These are phyloP conservation scores for Trichomycterus rosablanca DNA, from an alignment of 2,113 vertebrate genomes.

Conservation along the genomic window DNA sequence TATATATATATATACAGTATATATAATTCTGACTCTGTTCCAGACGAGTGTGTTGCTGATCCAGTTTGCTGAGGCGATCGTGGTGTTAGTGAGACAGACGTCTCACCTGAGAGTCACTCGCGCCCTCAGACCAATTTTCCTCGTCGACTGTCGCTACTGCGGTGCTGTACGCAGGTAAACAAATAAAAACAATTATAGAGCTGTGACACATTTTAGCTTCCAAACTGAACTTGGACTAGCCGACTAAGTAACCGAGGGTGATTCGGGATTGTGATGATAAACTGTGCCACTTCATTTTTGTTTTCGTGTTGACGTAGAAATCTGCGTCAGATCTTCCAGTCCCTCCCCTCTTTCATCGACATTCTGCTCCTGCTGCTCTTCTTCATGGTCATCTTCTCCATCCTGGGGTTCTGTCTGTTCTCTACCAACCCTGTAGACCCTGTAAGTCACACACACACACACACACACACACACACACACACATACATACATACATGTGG, in stretches of 20 bases:
- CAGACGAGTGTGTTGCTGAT: constrained; percentile 87
- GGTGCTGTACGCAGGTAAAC: constrained; percentile 87
- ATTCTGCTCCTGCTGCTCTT: constrained; percentile 93
- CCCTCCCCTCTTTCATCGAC: constrained; percentile 94
- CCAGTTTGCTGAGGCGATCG: constrained; percentile 92
- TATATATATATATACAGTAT: too few relatives aligned
- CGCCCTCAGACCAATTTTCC: constrained; percentile 92
- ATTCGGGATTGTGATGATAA: neutral
- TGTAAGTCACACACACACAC: constrained; percentile 66
- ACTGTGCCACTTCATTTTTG: neutral
- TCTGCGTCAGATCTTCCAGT: constrained; percentile 97
- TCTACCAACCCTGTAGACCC: constrained; percentile 85
- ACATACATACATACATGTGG: neutral
- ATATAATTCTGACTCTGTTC: constrained; percentile 21
- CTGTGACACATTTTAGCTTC: too few relatives aligned
- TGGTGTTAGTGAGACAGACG: constrained; percentile 90
- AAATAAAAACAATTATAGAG: neutral
- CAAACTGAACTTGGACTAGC: too few relatives aligned
- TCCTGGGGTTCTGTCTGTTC: constrained; percentile 94
- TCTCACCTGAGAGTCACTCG: constrained; percentile 91
- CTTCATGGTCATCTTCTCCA: constrained; percentile 98
- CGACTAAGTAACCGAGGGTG: neutral
- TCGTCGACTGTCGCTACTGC: constrained; percentile 96
- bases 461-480: neutral
- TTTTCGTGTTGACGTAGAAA: constrained; percentile 73